Percentiles rank a stretch among this genome's conserved stretches.
Conservation (phyloP, 2,113 vertebrate species). For the Toxotes jaculatrix region DNA sequence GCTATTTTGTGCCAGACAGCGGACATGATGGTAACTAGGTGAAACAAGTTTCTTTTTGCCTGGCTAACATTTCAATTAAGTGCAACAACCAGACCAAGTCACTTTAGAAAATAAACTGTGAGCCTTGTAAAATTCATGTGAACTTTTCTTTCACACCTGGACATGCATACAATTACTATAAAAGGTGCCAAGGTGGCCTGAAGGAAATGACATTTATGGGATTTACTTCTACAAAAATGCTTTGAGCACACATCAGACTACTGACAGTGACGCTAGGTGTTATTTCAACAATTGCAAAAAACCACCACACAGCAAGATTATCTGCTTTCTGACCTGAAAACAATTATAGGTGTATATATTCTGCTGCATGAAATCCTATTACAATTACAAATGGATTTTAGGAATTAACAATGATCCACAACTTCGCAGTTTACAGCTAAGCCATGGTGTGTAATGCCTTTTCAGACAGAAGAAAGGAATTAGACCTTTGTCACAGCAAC, state of each 20-base stretch:
- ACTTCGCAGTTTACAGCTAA: background rate
- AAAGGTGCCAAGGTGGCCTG: background rate
- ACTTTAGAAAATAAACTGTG: conserved; percentile 11
- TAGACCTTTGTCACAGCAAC: background rate
- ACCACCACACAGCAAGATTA: background rate
- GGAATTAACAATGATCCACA: background rate
- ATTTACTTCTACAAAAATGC: conserved; percentile 11
- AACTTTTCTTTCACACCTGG: background rate
- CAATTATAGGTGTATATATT: no score
- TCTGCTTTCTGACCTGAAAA: background rate
- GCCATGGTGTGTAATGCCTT: background rate
- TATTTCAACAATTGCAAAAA: background rate
- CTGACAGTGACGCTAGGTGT: background rate
- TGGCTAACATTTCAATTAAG: background rate
- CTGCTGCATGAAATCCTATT: background rate
- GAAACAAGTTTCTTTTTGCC: conserved; percentile 15
- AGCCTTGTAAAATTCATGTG: background rate
- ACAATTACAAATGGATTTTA: background rate
- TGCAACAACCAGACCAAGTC: conserved; percentile 10
- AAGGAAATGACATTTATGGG: background rate
- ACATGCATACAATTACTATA: background rate
- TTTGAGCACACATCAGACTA: background rate
- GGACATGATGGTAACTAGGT: background rate
- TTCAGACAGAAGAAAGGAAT: background rate
- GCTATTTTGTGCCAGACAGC: conserved; percentile 17